Conservation (phyloP, 1,140 invertebrate species). For the Adelges cooleyi region DNA sequence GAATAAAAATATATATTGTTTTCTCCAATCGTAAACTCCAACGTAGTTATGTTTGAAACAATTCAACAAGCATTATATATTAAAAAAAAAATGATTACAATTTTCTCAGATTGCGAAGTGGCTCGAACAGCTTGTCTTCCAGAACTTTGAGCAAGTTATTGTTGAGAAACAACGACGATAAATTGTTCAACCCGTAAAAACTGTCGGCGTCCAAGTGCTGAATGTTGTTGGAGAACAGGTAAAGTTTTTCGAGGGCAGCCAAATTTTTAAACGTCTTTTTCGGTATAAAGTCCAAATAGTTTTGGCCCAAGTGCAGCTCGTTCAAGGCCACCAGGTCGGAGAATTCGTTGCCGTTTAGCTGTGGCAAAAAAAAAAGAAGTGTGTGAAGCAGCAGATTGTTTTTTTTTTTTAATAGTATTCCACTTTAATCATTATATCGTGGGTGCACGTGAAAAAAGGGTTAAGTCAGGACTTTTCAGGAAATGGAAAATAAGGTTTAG, state of each 20-base stretch:
- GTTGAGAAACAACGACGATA: constrained; percentile 49
- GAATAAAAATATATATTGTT: too few species aligned
- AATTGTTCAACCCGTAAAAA: constrained; percentile 44
- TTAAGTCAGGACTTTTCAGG: too few species aligned
- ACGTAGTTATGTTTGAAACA: too few species aligned
- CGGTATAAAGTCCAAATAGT: constrained; percentile 43
- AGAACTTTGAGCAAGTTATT: constrained; percentile 47
- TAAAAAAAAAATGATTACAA: constrained; percentile 41
- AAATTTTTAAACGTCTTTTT: constrained; percentile 42
- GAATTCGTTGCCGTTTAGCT: constrained; percentile 43
- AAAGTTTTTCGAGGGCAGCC: constrained; percentile 44
- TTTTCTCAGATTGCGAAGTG: constrained; percentile 40
- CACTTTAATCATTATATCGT: too few species aligned
- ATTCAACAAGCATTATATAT: too few species aligned
- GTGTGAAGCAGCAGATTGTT: too few species aligned
- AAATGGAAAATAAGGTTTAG: too few species aligned
- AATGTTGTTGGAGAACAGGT: constrained; percentile 49
- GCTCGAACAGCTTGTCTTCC: constrained; percentile 43
- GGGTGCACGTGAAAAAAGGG: too few species aligned
- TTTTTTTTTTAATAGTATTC: too few species aligned
- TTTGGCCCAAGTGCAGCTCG: constrained; percentile 49
- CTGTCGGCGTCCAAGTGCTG: constrained; percentile 42
- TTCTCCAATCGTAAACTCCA: too few species aligned
- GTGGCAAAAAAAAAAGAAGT: constrained; percentile 11
- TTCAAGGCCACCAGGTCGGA: constrained; percentile 41